A percentile compares a stretch with the other conserved stretches of the same genome.
Conservation (phyloP, 2,113 vertebrate species). For the Platysteira castanea region DNA sequence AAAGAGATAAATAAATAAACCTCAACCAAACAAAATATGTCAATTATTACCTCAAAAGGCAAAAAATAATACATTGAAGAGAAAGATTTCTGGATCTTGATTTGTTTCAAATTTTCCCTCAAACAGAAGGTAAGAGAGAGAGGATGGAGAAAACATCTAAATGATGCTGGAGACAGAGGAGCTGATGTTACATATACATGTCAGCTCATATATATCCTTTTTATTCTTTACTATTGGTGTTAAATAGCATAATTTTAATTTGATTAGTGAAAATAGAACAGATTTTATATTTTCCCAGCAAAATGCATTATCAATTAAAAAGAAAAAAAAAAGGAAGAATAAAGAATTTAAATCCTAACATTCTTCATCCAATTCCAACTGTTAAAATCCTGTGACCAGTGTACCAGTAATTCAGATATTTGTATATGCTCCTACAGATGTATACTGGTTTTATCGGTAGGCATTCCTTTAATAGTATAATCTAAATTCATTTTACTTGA, state of each 20-base stretch:
- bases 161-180: background rate
- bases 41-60: background rate
- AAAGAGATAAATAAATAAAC: background rate
- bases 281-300: conserved; percentile 27
- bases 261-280: conserved; percentile 35
- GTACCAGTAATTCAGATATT: conserved; percentile 18
- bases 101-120: background rate
- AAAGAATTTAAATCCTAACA: background rate
- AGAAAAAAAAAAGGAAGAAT: background rate
- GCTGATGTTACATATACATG: background rate
- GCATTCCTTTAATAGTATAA: conserved; percentile 37
- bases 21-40: rapidly evolving
- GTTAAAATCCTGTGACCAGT: background rate
- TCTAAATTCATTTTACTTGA: conserved; percentile 63
- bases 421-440: background rate
- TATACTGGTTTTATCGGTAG: conserved; percentile 41
- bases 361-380: background rate
- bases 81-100: background rate
- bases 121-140: background rate
- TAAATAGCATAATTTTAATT: conserved; percentile 32
- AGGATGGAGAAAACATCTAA: background rate
- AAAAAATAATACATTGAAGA: background rate
- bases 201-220: background rate
- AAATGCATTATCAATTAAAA: background rate
- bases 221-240: background rate